Base-by-base conservation (phyloP, 2,888 invertebrate genomes). In the Alviniconcha strummeri region DNA sequence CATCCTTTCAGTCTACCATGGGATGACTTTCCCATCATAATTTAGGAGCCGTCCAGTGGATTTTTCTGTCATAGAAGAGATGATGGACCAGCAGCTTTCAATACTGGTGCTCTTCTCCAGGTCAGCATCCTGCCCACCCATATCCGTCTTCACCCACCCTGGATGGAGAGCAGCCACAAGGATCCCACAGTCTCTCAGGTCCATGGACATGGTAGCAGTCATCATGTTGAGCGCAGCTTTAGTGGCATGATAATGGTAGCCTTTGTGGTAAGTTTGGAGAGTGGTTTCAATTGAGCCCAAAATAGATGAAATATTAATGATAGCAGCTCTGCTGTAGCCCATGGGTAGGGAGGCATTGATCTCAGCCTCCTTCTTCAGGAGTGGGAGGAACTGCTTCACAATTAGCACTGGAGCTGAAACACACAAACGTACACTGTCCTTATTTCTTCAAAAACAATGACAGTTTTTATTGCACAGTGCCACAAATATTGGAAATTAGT, bases 211-310 rank as follows among this genome's bases (percentile, higher is more conserved):
- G 69, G 85, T 19, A 36, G 82, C 84, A 54, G 83, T 85, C n/a
- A 84, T 82, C 86, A 86, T 86, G 77, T 81, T 86, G 60, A 84
- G 71, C 8, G 86, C 86, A 36, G 85, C 64, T 67, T 86, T 86
- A 57, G 86, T 85, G 74, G 71, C 72, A 55, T 83, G 83, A 83
- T 82, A 78, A 36, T 79, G 72, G 72, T 80, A 84, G 56, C 81
- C 79, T 17, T 84, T 52, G 52, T 56, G 52, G 13, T 55, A 74
- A 9, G 71, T 54, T 9, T 74, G 36, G n/a, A 81, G 60, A 4
- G 81, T 69, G 11, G 67, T 71, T n/a, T 82, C 69, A 15, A 69
- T 64, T n/a, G 86, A 86, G 5, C 82, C 82, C 84, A 85, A 74
- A 56, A 64, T n/a, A 3, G 82, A 81, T 3, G 86, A 85, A 15